A percentile compares a stretch with the other conserved stretches of the same genome.
phyloP scores from a whole-genome alignment of 2,888 invertebrate genomes.

The Lochmaea crataegi region DNA sequence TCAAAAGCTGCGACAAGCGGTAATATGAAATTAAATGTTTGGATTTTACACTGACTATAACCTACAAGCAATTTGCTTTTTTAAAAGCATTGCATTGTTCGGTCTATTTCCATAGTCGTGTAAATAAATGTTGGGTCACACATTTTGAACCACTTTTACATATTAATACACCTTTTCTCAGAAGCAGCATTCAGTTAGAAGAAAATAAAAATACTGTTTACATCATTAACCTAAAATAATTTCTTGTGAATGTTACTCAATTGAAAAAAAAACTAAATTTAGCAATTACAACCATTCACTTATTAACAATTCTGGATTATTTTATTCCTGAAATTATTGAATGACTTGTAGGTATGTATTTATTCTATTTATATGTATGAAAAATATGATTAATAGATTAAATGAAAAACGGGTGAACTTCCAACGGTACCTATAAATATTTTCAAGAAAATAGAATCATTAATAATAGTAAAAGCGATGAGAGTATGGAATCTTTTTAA shows the following conservation, averaged over 20 bases:
- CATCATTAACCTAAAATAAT: neutral
- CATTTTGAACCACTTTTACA: no score
- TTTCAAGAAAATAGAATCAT: conserved; percentile 11
- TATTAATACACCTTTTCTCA: neutral
- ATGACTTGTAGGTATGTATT: neutral
- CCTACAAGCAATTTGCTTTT: no score
- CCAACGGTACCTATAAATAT: conserved; percentile 9
- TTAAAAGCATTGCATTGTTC: no score
- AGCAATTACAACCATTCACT: neutral
- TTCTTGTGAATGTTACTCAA: neutral
- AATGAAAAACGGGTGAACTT: no score
- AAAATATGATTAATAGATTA: neutral
- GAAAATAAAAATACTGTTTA: neutral
- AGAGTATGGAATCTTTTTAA: neutral
- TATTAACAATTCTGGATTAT: conserved; percentile 4
- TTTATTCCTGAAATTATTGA: neutral
- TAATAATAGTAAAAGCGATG: conserved; percentile 6
- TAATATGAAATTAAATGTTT: no score
- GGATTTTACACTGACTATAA: no score
- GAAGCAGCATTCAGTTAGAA: neutral
- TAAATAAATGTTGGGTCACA: no score
- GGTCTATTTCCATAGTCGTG: no score
- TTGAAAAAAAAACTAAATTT: neutral
- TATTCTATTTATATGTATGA: neutral
- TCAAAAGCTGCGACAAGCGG: no score